phyloP scores from a whole-genome alignment of 2,797 vertebrate genomes.

The Crenichthys baileyi region DNA sequence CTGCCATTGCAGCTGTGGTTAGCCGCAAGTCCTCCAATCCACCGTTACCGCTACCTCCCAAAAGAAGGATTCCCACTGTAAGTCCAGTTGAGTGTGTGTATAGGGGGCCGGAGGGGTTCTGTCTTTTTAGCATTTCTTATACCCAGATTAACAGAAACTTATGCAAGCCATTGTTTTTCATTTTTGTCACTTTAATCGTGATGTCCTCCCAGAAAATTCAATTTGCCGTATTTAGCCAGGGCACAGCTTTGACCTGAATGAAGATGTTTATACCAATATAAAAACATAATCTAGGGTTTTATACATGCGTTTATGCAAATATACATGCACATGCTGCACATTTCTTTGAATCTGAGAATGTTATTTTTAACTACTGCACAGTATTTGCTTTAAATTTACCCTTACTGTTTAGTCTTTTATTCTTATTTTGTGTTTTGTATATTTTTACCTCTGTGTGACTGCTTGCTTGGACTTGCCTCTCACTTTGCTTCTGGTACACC shows the following conservation, averaged over 20 bases:
- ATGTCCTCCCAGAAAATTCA: background rate
- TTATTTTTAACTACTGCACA: too few relatives aligned
- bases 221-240: background rate
- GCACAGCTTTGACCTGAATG: background rate
- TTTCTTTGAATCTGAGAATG: too few relatives aligned
- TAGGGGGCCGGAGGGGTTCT: background rate
- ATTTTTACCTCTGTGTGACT: too few relatives aligned
- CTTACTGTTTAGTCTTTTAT: too few relatives aligned
- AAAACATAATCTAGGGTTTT: background rate
- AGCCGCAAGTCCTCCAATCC: constrained; percentile 87
- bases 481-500: too few relatives aligned
- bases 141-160: background rate
- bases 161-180: background rate
- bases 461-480: too few relatives aligned
- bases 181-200: background rate
- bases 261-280: background rate
- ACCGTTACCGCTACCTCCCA: constrained; percentile 94
- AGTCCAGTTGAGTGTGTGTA: constrained; percentile 64
- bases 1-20: constrained; percentile 87
- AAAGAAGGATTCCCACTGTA: constrained; percentile 87
- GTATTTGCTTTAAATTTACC: too few relatives aligned
- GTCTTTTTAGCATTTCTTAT: background rate
- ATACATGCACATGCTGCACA: too few relatives aligned
- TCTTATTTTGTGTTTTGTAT: too few relatives aligned
- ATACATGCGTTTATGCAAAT: too few relatives aligned